Conservation (phyloP, 2,113 vertebrate genomes). For the Cochlearius cochlearius region DNA sequence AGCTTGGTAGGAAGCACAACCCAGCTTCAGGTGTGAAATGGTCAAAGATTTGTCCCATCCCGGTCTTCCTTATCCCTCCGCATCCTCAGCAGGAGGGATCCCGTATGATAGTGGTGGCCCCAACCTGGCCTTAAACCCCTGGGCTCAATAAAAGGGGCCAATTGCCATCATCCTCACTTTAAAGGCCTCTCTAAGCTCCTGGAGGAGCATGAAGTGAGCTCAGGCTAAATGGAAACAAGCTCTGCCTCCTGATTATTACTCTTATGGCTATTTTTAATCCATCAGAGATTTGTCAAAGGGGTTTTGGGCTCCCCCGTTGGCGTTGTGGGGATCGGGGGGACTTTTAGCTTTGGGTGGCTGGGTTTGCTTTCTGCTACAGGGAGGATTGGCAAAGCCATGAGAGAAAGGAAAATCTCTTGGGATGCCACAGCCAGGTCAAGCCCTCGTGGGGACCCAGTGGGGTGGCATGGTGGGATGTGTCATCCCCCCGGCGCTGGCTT, state of each 20-base stretch:
- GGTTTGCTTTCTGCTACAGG: not conserved
- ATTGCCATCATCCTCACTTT: not conserved
- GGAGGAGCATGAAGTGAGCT: not conserved
- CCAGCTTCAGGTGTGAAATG: not conserved
- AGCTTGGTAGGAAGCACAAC: not conserved
- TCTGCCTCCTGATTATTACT: not conserved
- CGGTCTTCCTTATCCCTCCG: not conserved
- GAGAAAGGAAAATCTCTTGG: not conserved
- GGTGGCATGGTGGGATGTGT: rapidly evolving
- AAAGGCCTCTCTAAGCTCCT: not conserved
- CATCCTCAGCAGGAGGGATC: not conserved
- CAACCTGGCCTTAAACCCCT: not conserved
- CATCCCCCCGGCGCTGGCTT: rapidly evolving
- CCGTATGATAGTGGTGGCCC: not conserved
- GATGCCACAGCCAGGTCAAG: rapidly evolving
- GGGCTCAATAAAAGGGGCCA: not conserved
- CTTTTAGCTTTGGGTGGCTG: not conserved
- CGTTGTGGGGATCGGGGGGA: rapidly evolving
- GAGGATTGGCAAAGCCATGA: not conserved
- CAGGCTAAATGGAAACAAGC: not conserved
- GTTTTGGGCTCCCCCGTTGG: not conserved
- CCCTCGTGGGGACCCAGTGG: rapidly evolving
- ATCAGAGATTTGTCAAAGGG: not conserved
- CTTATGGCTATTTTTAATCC: not conserved
- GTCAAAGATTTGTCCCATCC: not conserved